These are phyloP conservation scores for Cydia pomonella DNA, from an alignment of 1,140 invertebrate genomes.

Conservation along the genomic window DNA sequence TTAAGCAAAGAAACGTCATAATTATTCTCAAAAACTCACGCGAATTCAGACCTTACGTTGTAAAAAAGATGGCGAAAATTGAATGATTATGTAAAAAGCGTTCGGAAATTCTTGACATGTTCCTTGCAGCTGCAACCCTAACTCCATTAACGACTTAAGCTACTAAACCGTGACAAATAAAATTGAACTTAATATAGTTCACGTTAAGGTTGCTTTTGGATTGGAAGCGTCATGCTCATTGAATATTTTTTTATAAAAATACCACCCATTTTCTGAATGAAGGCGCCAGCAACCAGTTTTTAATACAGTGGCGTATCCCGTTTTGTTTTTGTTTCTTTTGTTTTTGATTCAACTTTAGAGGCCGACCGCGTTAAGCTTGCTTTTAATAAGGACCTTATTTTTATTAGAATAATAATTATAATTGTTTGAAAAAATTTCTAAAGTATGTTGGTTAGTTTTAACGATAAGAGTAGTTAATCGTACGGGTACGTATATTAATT, in stretches of 20 bases:
- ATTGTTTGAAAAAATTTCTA: not conserved
- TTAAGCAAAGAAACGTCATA: slow-evolving; percentile 18
- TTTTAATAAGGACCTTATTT: not conserved
- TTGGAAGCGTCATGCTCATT: not conserved
- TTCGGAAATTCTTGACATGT: slow-evolving; percentile 30
- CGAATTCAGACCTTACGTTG: not conserved
- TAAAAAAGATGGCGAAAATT: slow-evolving; percentile 32
- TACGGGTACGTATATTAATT: slow-evolving; percentile 26
- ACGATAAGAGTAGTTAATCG: slow-evolving; percentile 1
- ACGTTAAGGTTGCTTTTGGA: not conserved
- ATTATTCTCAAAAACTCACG: not conserved
- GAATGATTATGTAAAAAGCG: slow-evolving; percentile 29
- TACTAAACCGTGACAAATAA: not conserved
- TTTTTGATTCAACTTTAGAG: slow-evolving; percentile 13
- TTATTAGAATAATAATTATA: not conserved
- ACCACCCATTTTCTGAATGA: slow-evolving; percentile 32
- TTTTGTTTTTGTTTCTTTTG: slow-evolving; percentile 15
- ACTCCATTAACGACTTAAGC: not conserved
- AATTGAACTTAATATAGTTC: not conserved
- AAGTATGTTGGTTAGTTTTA: not conserved
- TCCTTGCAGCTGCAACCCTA: slow-evolving; percentile 1
- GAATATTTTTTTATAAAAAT: slow-evolving; percentile 24
- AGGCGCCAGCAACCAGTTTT: slow-evolving; percentile 28
- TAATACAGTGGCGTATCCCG: slow-evolving; percentile 23
- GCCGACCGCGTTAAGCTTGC: not conserved